Evolutionary conservation across 2,797 vertebrate genomes (phyloP).

Genomic region (Pagetopsis macropterus): DNA sequence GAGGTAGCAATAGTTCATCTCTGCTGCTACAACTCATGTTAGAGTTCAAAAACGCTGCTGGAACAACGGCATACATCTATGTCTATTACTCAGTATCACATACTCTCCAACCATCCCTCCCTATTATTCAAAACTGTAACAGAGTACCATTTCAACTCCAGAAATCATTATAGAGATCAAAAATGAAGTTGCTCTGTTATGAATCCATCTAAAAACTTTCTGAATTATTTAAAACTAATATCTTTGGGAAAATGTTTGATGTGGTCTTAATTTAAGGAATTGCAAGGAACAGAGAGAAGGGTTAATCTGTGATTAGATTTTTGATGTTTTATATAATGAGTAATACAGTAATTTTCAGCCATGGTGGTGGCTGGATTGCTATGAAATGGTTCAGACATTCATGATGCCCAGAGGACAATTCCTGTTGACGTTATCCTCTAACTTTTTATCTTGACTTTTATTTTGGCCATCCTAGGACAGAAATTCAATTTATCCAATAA

Average conservation of each 20-base stretch:
- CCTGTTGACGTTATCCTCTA: background rate
- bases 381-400: background rate
- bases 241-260: background rate
- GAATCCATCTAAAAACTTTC: background rate
- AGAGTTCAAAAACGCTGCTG: constrained; percentile 47
- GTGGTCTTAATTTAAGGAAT: background rate
- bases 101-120: background rate
- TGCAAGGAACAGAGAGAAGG: background rate
- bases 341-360: background rate
- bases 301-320: background rate
- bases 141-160: constrained; percentile 17
- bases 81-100: constrained; percentile 29
- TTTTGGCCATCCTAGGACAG: too few relatives aligned
- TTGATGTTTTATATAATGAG: background rate
- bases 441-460: background rate
- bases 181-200: background rate
- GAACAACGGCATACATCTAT: constrained; percentile 34
- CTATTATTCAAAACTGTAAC: constrained; percentile 14
- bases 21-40: constrained; percentile 38
- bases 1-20: constrained; percentile 69
- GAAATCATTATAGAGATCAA: background rate
- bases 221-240: background rate
- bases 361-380: background rate
- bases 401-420: constrained; percentile 1
- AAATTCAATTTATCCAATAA: too few relatives aligned